These are phyloP conservation scores for Pandemis cinnamomeana DNA, from an alignment of 2,888 invertebrate species.

Conservation along the genomic window DNA sequence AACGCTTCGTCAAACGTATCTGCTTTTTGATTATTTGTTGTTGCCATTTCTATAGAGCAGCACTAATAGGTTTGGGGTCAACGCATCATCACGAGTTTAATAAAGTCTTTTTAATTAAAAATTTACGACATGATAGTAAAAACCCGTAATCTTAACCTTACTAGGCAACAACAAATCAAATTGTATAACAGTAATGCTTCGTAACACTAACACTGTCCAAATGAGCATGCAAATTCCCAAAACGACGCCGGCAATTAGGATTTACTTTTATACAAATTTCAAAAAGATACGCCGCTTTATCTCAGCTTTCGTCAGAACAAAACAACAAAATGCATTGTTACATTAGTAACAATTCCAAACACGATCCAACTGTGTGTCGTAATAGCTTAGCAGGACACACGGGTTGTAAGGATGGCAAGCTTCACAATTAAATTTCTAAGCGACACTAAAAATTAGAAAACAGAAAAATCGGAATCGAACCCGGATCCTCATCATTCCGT, in stretches of 20 bases:
- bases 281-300: slow-evolving; percentile 33
- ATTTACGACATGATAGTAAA: too few species aligned
- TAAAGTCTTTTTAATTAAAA: too few species aligned
- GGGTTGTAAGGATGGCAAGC: not conserved
- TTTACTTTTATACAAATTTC: slow-evolving; percentile 24
- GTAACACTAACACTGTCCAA: not conserved
- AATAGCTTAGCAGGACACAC: slow-evolving; percentile 63
- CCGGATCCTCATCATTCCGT: too few species aligned
- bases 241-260: slow-evolving; percentile 3
- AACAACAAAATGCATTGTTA: slow-evolving; percentile 66
- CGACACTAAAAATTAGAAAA: too few species aligned
- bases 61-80: too few species aligned
- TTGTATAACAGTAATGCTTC: not conserved
- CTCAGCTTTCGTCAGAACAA: slow-evolving; percentile 41
- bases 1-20: too few species aligned
- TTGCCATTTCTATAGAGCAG: too few species aligned
- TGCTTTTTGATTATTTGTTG: too few species aligned
- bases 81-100: too few species aligned
- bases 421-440: not conserved
- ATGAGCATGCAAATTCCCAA: slow-evolving; percentile 1
- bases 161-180: too few species aligned
- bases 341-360: slow-evolving; percentile 71
- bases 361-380: slow-evolving; percentile 57
- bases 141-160: too few species aligned
- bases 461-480: too few species aligned